Evolutionary conservation across 2,797 vertebrate species (phyloP).

Genomic region (Anniella stebbinsi): DNA sequence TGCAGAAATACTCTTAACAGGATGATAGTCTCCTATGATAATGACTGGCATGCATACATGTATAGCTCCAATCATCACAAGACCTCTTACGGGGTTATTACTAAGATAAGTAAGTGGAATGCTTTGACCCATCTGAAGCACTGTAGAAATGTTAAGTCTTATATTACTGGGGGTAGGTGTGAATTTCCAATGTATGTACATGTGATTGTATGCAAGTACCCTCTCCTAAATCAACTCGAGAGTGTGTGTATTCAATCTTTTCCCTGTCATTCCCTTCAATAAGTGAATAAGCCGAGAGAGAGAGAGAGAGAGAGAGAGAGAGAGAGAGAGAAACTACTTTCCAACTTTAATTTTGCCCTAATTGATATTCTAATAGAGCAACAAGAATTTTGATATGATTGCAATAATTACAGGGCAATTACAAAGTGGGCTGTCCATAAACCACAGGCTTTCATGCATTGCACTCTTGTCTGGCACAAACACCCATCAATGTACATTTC

Average conservation of each 20-base stretch:
- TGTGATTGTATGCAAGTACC: no score
- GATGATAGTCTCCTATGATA: no score
- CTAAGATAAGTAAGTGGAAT: slow-evolving; percentile 40
- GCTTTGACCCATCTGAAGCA: not conserved
- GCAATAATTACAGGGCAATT: not conserved
- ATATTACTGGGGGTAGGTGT: not conserved
- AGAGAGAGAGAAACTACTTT: not conserved
- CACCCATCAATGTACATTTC: not conserved
- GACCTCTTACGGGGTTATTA: not conserved
- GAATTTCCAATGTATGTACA: not conserved
- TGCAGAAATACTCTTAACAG: no score
- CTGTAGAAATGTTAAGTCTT: not conserved
- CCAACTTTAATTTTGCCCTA: not conserved
- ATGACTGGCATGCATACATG: not conserved
- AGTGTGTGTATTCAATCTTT: not conserved
- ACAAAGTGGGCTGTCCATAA: not conserved
- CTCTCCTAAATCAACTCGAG: not conserved
- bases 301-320: not conserved
- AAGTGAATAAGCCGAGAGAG: not conserved
- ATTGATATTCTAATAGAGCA: not conserved
- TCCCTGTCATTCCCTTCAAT: not conserved
- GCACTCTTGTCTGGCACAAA: not conserved
- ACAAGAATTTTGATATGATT: not conserved
- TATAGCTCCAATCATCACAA: slow-evolving; percentile 47
- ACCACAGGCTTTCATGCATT: not conserved